Evolutionary conservation across 2,797 vertebrate species (phyloP).

Genomic region (Alectoris magna): DNA sequence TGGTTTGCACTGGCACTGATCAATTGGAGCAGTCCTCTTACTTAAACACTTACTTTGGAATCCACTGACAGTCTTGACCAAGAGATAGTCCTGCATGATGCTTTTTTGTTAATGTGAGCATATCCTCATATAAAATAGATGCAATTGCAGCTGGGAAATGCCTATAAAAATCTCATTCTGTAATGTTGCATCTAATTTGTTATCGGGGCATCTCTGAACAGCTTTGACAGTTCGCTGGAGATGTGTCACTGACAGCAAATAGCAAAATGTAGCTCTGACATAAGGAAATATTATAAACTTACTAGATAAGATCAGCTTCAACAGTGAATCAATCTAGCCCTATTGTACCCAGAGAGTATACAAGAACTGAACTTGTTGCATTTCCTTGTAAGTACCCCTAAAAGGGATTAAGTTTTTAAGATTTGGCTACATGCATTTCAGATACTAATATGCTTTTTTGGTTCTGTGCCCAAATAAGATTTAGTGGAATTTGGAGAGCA

Average conservation of each 20-base stretch:
- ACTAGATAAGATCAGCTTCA: not conserved
- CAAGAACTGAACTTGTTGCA: not conserved
- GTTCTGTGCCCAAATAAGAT: slow-evolving; percentile 26
- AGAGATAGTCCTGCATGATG: not conserved
- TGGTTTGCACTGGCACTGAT: not conserved
- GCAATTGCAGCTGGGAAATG: not conserved
- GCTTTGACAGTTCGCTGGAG: not conserved
- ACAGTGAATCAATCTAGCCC: not conserved
- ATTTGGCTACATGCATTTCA: not conserved
- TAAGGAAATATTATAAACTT: not conserved
- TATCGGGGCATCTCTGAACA: not conserved
- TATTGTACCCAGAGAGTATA: not conserved
- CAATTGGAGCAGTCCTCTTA: not conserved
- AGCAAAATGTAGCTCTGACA: not conserved
- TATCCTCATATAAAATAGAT: not conserved
- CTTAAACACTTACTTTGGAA: not conserved
- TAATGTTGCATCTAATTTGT: not conserved
- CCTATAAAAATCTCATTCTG: not conserved
- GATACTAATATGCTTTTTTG: slow-evolving; percentile 7
- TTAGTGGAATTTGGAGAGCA: slow-evolving; percentile 46
- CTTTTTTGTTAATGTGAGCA: not conserved
- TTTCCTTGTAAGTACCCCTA: slow-evolving; percentile 11
- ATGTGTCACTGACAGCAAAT: not conserved
- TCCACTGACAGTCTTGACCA: not conserved
- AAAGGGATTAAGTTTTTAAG: slow-evolving; percentile 16